A percentile compares a stretch with the other conserved stretches of the same genome.
Evolutionary conservation across 2,888 invertebrate genomes (phyloP).

Genomic region (Boloria selene): DNA sequence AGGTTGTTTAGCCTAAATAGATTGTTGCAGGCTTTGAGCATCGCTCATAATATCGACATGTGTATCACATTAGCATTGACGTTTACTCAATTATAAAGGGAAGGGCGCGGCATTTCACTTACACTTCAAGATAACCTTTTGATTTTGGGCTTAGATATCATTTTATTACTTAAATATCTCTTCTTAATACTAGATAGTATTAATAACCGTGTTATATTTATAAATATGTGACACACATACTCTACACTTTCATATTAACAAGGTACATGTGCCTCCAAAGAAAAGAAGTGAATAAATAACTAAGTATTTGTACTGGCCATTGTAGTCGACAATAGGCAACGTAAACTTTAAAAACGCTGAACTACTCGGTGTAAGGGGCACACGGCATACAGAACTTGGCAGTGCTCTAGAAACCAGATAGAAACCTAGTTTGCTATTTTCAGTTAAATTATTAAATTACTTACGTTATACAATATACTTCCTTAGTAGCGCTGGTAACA

Average conservation of each 20-base stretch:
- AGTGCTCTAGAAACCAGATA: constrained; percentile 38
- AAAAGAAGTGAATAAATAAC: constrained; percentile 39
- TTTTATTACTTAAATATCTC: no score
- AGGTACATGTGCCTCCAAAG: constrained; percentile 32
- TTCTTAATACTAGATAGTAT: neutral
- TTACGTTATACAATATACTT: constrained; percentile 29
- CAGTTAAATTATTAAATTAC: constrained; percentile 38
- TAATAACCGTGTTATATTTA: neutral
- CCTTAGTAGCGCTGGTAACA: constrained; percentile 20
- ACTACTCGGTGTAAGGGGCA: constrained; percentile 33
- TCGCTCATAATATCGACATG: constrained; percentile 62
- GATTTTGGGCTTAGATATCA: neutral
- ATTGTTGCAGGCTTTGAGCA: constrained; percentile 70
- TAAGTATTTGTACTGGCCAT: constrained; percentile 36
- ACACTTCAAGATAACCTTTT: constrained; percentile 18
- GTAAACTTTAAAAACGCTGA: constrained; percentile 38
- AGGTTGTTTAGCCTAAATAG: constrained; percentile 79
- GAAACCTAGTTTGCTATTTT: constrained; percentile 37
- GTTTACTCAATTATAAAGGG: constrained; percentile 41
- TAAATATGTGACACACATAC: constrained; percentile 16
- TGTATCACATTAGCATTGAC: constrained; percentile 68
- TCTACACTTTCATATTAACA: constrained; percentile 32
- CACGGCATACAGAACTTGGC: constrained; percentile 37
- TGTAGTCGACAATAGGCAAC: constrained; percentile 36
- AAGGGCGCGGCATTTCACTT: constrained; percentile 17